These are phyloP conservation scores for Nannobrachium achirus DNA, from an alignment of 2,113 vertebrate genomes.

Conservation along the genomic window DNA sequence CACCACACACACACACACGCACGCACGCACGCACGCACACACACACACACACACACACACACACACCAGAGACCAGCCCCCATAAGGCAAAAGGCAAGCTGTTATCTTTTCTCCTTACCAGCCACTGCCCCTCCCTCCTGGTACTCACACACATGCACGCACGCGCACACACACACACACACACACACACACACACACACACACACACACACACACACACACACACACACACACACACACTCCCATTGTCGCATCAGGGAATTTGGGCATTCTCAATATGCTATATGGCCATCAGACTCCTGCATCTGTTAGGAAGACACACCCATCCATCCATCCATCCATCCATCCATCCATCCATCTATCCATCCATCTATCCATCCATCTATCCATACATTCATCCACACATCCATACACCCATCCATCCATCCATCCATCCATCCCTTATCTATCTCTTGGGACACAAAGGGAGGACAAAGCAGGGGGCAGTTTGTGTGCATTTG, in stretches of 20 bases:
- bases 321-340: constrained; percentile 3
- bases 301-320: constrained; percentile 70
- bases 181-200: no score
- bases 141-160: no score
- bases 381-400: no score
- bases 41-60: constrained; percentile 35
- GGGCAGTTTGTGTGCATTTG: constrained; percentile 22
- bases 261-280: constrained; percentile 53
- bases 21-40: constrained; percentile 37
- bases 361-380: no score
- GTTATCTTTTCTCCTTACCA: constrained; percentile 49
- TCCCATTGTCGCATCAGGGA: constrained; percentile 62
- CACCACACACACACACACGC: constrained; percentile 16
- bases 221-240: no score
- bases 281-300: constrained; percentile 52
- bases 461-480: constrained; percentile 31
- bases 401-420: no score
- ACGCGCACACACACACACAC: no score
- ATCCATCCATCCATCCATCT: no score
- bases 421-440: no score
- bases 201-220: no score
- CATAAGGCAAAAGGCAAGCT: constrained; percentile 60
- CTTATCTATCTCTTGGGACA: constrained; percentile 50
- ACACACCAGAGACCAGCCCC: constrained; percentile 49
- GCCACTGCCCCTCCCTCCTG: constrained; percentile 1